Conservation (phyloP, 2,113 vertebrate species). For the Neotoma lepida region DNA sequence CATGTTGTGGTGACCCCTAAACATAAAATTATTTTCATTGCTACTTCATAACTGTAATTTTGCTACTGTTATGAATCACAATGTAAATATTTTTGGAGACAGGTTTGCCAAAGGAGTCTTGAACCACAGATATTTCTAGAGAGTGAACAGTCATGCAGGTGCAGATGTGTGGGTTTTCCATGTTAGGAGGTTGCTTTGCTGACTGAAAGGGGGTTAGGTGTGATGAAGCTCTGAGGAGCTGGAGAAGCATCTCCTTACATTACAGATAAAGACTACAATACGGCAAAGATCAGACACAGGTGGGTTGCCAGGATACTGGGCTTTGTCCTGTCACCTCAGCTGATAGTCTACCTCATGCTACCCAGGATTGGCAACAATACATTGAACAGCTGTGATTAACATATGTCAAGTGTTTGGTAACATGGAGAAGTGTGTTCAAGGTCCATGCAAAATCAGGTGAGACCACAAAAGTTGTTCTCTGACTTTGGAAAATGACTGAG, state of each 20-base stretch:
- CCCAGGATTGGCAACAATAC: slow-evolving; percentile 25
- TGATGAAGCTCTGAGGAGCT: not conserved
- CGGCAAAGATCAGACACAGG: not conserved
- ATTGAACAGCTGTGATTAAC: slow-evolving; percentile 12
- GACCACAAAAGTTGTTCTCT: not conserved
- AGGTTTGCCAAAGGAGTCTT: not conserved
- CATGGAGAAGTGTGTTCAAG: slow-evolving; percentile 25
- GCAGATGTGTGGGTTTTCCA: not conserved
- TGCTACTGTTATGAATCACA: not conserved
- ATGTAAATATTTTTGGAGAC: not conserved
- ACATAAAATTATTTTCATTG: not conserved
- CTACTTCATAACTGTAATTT: not conserved
- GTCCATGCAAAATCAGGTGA: not conserved
- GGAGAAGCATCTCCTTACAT: not conserved
- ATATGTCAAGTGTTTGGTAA: slow-evolving; percentile 1
- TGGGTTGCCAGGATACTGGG: not conserved
- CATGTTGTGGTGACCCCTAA: not conserved
- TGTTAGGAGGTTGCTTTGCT: not conserved
- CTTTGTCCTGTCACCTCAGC: not conserved
- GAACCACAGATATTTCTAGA: not conserved
- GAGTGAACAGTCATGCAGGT: not conserved
- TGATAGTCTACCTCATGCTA: not conserved
- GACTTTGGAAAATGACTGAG: not conserved
- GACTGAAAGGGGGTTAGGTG: not conserved
- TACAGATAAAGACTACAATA: not conserved